Evolutionary conservation across 2,797 vertebrate species (phyloP).

Genomic region (Cuniculus paca): DNA sequence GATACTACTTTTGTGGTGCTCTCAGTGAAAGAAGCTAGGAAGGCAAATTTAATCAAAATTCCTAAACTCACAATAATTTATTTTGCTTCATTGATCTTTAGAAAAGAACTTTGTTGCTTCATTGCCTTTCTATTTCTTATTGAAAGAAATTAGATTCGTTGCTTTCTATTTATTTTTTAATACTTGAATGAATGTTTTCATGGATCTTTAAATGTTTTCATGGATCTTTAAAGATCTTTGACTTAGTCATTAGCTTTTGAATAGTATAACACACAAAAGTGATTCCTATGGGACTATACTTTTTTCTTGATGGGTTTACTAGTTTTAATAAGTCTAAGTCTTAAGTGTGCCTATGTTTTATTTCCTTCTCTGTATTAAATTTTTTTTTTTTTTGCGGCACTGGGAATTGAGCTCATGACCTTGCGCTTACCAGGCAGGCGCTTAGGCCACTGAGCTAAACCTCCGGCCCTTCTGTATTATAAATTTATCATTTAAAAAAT

Average conservation of each 20-base stretch:
- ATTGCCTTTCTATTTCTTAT: background rate
- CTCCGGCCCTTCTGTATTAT: background rate
- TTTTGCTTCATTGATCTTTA: constrained; percentile 21
- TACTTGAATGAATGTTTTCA: background rate
- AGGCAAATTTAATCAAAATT: constrained; percentile 3
- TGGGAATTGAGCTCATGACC: too few relatives aligned
- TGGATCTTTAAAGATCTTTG: background rate
- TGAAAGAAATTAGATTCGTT: constrained; percentile 8
- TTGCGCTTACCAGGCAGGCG: too few relatives aligned
- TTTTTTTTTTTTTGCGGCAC: too few relatives aligned
- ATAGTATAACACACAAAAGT: background rate
- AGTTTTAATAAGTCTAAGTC: constrained; percentile 53
- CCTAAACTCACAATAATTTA: background rate
- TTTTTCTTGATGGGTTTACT: background rate
- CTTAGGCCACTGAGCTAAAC: too few relatives aligned
- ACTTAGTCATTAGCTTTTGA: background rate
- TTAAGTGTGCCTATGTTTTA: background rate
- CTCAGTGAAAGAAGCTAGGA: background rate
- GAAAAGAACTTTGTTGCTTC: background rate
- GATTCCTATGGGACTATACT: background rate
- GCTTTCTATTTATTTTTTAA: background rate
- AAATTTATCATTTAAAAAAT: background rate
- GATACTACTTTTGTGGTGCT: background rate
- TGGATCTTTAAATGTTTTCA: too few relatives aligned
- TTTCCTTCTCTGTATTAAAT: background rate